Evolutionary conservation across 2,888 invertebrate species (phyloP), one percentile per base, ranked within the genome.

Genomic region (Drosophila atripex): DNA sequence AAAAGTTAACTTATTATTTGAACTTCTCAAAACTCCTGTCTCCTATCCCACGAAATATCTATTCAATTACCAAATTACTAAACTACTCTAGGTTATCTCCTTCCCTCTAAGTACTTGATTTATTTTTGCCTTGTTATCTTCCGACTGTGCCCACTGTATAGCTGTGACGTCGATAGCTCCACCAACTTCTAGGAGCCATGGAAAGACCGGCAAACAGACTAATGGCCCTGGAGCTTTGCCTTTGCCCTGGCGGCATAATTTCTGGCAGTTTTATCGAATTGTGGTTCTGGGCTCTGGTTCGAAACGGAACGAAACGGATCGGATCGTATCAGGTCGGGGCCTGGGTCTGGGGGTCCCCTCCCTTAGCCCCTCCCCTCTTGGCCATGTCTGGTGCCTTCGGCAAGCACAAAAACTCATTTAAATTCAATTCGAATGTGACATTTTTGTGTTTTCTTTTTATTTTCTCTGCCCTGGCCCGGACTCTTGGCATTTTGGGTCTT

Each of bases 341-440:
- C 23, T 35, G 21, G 25, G 14, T 32, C 43, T 28, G 16, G 32
- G 38, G 38, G 18, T 32, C 43, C 25, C 51, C 41, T 55, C 14
- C 28, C 14, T 14, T 32, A n/a, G 35, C 5, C 32, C 14, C 49
- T 32, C 35, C 45, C 35, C 45, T 28, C 51, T 23, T 60, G 46
- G n/a, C 47, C 39, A 18, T 41, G 56, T 47, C 51, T 54, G 45
- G 45, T 70, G 80, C 53, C 58, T 65, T 47, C 58, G 77, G 51
- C 57, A 41, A 73, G 69, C 71, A 68, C 57, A 66, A 84, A 41
- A 78, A 76, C 83, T 85, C 79, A 85, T 88, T 87, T 87, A 73
- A 83, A 89, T 89, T 88, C 88, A 83, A 79, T 83, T 82, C 75
- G 79, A 88, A 85, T 85, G 79, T 85, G 77, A 75, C 69, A 78